phyloP scores from a whole-genome alignment of 2,113 vertebrate species.

The Spilogale gracilis region DNA sequence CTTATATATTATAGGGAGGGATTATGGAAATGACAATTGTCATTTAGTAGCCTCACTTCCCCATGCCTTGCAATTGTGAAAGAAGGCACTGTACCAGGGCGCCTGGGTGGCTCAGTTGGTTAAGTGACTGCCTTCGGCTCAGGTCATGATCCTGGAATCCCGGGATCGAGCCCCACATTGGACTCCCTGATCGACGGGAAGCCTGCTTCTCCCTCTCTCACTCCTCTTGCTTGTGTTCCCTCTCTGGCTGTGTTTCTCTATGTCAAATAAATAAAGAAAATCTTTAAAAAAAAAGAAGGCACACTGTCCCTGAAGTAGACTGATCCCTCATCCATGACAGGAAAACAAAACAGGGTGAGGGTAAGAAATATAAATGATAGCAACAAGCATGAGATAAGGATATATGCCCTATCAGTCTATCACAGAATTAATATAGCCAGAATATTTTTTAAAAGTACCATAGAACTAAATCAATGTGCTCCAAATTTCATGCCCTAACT shows the following conservation, averaged over 20 bases:
- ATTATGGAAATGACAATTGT: not conserved
- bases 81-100: not conserved
- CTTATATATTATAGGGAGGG: not conserved
- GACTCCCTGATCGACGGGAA: too few relatives aligned
- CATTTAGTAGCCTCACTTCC: not conserved
- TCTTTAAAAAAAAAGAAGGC: too few relatives aligned
- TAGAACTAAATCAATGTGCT: not conserved
- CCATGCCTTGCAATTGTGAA: not conserved
- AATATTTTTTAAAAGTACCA: not conserved
- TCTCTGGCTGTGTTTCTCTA: too few relatives aligned
- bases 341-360: not conserved
- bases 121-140: too few relatives aligned
- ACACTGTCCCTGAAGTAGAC: not conserved
- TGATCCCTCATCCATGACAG: accelerated
- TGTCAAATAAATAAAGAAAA: too few relatives aligned
- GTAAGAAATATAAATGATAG: not conserved
- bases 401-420: not conserved
- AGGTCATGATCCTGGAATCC: too few relatives aligned
- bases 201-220: too few relatives aligned
- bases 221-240: too few relatives aligned
- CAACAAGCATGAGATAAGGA: not conserved
- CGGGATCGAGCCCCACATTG: too few relatives aligned
- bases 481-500: not conserved
- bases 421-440: not conserved
- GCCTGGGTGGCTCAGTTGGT: too few relatives aligned